Percentiles rank a stretch among this genome's conserved stretches.
Conservation (phyloP, 53 echinoderm and acorn worm species). For the Patiria pectinifera region DNA sequence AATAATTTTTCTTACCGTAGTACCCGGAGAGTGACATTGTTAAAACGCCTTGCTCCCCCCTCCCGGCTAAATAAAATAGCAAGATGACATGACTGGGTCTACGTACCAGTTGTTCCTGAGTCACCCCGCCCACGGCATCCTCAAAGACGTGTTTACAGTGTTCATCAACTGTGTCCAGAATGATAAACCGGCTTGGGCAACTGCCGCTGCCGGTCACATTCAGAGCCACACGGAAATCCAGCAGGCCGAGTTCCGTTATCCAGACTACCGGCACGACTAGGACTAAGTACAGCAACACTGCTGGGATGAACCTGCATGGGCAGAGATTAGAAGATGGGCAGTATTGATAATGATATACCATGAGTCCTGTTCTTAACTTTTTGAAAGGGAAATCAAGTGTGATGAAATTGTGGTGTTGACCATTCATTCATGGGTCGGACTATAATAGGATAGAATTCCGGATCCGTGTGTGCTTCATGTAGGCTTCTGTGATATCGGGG, state of each 20-base stretch:
- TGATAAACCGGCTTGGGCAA: constrained; percentile 30
- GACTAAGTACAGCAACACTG: constrained; percentile 77
- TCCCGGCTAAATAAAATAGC: too few relatives aligned
- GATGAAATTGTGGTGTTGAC: not conserved
- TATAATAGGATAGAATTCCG: too few relatives aligned
- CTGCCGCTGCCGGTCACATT: not conserved
- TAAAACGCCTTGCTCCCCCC: too few relatives aligned
- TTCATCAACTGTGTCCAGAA: not conserved
- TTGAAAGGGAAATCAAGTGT: not conserved
- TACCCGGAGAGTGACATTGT: too few relatives aligned
- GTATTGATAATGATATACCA: not conserved
- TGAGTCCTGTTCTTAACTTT: not conserved
- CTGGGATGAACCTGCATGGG: constrained; percentile 76
- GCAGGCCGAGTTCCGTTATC: constrained; percentile 75
- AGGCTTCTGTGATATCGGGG: too few relatives aligned
- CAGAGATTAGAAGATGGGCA: not conserved
- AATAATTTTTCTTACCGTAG: too few relatives aligned
- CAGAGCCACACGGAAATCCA: constrained; percentile 37
- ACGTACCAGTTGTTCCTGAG: constrained; percentile 34
- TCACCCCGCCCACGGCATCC: constrained; percentile 15
- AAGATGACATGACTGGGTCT: too few relatives aligned
- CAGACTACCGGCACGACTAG: constrained; percentile 82
- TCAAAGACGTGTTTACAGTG: not conserved
- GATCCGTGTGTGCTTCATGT: too few relatives aligned
- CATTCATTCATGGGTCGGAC: not conserved